These are phyloP conservation scores for Hypothenemus hampei DNA, from an alignment of 1,140 invertebrate species.

Conservation along the genomic window DNA sequence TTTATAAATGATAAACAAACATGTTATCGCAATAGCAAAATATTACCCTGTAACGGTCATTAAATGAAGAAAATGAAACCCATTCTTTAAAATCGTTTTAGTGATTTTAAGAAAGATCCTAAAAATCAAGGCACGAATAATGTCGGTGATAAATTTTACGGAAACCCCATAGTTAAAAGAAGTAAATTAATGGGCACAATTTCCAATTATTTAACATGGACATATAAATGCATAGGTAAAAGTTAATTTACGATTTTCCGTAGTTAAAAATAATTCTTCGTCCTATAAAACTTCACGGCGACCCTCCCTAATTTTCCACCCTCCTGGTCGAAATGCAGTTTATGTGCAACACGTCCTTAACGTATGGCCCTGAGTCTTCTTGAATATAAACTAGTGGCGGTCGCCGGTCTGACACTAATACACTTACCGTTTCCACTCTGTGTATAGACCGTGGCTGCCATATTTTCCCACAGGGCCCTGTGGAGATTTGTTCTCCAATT, in stretches of 20 bases:
- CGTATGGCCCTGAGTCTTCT: slow-evolving; percentile 4
- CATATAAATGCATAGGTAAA: slow-evolving; percentile 14
- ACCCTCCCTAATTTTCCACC: neutral
- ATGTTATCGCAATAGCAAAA: no score
- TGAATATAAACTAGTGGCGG: slow-evolving; percentile 11
- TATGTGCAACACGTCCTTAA: slow-evolving; percentile 15
- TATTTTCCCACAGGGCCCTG: neutral
- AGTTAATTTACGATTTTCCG: slow-evolving; percentile 1
- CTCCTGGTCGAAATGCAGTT: slow-evolving; percentile 7
- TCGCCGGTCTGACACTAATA: slow-evolving; percentile 9
- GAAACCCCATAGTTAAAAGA: neutral
- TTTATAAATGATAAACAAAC: no score
- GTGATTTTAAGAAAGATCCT: no score
- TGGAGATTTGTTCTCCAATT: slow-evolving; percentile 15
- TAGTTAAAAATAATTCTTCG: slow-evolving; percentile 11
- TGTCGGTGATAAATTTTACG: no score
- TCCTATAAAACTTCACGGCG: slow-evolving; percentile 7
- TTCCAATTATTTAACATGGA: neutral
- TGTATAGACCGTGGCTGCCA: neutral
- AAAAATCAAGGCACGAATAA: no score
- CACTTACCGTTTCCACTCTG: neutral
- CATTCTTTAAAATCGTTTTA: no score
- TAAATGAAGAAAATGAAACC: no score
- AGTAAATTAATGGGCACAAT: neutral
- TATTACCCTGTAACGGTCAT: no score